phyloP scores from a whole-genome alignment of 2,797 vertebrate genomes.

The Chanos chanos region DNA sequence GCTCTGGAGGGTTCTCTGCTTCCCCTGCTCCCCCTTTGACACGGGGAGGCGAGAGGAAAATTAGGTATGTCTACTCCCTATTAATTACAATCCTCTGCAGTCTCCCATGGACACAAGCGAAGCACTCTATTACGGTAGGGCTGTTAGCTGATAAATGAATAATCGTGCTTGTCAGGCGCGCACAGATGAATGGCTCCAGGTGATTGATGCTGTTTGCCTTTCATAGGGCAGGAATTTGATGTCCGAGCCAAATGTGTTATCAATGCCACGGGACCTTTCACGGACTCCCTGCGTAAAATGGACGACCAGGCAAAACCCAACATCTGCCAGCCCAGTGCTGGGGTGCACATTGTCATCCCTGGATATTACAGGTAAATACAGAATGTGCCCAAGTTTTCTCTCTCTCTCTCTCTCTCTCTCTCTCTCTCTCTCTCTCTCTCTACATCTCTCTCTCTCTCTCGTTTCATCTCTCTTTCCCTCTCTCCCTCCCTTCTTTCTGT shows the following conservation, averaged over 20 bases:
- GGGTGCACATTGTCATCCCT: conserved; percentile 88
- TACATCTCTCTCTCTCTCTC: no score
- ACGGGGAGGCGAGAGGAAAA: conserved; percentile 76
- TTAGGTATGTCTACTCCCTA: conserved; percentile 83
- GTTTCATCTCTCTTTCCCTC: no score
- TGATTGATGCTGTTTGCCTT: conserved; percentile 91
- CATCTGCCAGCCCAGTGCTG: conserved; percentile 89
- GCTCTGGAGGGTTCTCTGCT: no score
- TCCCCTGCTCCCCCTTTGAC: conserved; percentile 72
- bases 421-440: no score
- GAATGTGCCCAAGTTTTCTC: no score
- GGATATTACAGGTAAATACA: no score
- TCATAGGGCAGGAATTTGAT: conserved; percentile 91
- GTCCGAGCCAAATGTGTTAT: conserved; percentile 96
- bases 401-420: no score
- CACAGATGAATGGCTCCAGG: conserved; percentile 76
- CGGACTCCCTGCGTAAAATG: conserved; percentile 88
- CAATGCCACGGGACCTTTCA: conserved; percentile 93
- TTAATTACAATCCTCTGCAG: conserved; percentile 83
- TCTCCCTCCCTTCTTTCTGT: no score
- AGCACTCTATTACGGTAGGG: conserved; percentile 73
- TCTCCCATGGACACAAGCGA: conserved; percentile 75
- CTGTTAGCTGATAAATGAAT: conserved; percentile 83
- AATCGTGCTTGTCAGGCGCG: conserved; percentile 75
- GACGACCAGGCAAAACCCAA: conserved; percentile 74